A percentile compares a stretch with the other conserved stretches of the same genome.
phyloP scores from a whole-genome alignment of 1,140 invertebrate genomes.

The Orussus abietinus region DNA sequence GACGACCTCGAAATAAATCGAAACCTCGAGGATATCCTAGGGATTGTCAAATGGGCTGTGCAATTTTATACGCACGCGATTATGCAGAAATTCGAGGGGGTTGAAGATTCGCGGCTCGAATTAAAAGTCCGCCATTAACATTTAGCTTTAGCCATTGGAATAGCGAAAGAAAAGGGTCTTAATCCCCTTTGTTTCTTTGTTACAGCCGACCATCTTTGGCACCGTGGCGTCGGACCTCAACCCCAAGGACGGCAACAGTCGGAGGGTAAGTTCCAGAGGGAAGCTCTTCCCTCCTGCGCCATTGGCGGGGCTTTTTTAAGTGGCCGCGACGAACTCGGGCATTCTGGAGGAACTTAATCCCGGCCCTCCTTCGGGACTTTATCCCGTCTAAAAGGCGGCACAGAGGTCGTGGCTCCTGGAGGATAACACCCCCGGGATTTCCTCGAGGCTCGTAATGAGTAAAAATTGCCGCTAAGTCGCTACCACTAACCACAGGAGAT shows the following conservation, averaged over 20 bases:
- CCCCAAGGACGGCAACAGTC: conserved; percentile 57
- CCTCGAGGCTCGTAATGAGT: conserved; percentile 25
- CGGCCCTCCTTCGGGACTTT: too few species aligned
- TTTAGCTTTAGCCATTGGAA: neutral
- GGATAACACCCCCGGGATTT: conserved; percentile 9
- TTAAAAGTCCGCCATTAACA: neutral
- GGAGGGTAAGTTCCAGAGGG: conserved; percentile 59
- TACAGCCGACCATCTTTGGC: conserved; percentile 63
- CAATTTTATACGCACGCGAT: too few species aligned
- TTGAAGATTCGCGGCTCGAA: too few species aligned
- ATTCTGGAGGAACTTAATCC: neutral
- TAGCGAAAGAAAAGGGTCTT: neutral
- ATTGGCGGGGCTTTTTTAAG: too few species aligned
- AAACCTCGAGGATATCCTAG: too few species aligned
- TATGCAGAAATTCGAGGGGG: too few species aligned
- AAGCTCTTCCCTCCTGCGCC: neutral
- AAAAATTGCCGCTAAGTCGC: conserved; percentile 35
- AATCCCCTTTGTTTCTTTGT: conserved; percentile 32
- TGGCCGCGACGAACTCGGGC: neutral
- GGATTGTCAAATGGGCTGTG: too few species aligned
- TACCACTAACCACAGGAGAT: conserved; percentile 25
- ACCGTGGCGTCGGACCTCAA: conserved; percentile 60
- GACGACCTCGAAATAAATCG: too few species aligned
- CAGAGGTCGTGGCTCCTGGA: too few species aligned
- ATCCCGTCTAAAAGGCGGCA: too few species aligned